phyloP scores from a whole-genome alignment of 1,140 invertebrate species.

The Pararge aegeria region DNA sequence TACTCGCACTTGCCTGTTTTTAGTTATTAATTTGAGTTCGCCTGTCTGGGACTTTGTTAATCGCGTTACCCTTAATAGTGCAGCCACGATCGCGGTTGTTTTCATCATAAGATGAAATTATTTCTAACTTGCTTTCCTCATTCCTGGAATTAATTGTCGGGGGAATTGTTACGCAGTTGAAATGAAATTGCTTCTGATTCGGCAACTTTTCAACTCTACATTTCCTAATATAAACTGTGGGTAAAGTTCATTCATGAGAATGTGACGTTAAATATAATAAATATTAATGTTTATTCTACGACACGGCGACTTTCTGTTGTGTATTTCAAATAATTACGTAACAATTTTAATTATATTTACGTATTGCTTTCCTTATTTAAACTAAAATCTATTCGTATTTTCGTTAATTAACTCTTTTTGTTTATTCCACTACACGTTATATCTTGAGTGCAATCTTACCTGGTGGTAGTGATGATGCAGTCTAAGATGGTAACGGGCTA shows the following conservation, averaged over 20 bases:
- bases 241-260: background rate
- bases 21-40: slow-evolving; percentile 28
- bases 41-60: slow-evolving; percentile 18
- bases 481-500: too few species aligned
- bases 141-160: slow-evolving; percentile 19
- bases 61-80: slow-evolving; percentile 27
- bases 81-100: slow-evolving; percentile 20
- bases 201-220: slow-evolving; percentile 1
- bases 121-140: slow-evolving; percentile 28
- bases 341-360: too few species aligned
- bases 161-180: slow-evolving; percentile 19
- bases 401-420: too few species aligned
- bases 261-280: background rate
- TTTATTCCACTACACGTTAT: too few species aligned
- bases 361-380: too few species aligned
- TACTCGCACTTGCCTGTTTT: too few species aligned
- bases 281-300: background rate
- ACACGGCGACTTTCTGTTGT: too few species aligned
- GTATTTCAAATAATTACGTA: too few species aligned
- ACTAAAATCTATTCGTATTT: too few species aligned
- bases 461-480: too few species aligned
- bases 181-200: slow-evolving; percentile 28
- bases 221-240: background rate
- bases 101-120: slow-evolving; percentile 32
- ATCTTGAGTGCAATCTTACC: too few species aligned